These are phyloP conservation scores for Ranitomeya imitator DNA, from an alignment of 2,113 vertebrate genomes.

Conservation along the genomic window DNA sequence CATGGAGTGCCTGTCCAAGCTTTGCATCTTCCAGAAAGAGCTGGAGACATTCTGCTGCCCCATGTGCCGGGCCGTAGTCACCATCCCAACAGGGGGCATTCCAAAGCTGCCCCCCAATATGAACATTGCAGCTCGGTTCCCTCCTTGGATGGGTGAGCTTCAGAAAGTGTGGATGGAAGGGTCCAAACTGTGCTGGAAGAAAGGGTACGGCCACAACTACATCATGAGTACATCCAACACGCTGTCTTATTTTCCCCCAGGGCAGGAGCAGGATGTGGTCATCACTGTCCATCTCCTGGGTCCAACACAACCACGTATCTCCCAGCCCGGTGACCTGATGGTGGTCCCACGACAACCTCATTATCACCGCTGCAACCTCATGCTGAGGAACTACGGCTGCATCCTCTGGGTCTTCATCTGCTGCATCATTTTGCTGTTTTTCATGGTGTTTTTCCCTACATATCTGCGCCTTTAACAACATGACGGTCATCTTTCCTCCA, in stretches of 20 bases:
- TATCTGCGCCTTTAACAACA: background rate
- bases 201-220: background rate
- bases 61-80: slow-evolving; percentile 71
- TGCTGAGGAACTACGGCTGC: slow-evolving; percentile 27
- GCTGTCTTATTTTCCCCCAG: slow-evolving; percentile 15
- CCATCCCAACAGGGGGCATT: slow-evolving; percentile 72
- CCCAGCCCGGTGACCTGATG: background rate
- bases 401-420: slow-evolving; percentile 48
- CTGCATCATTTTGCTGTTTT: slow-evolving; percentile 33
- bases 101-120: slow-evolving; percentile 72
- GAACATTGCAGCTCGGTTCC: slow-evolving; percentile 71
- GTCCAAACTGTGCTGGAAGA: slow-evolving; percentile 53
- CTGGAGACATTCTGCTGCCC: slow-evolving; percentile 76
- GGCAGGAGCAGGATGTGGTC: slow-evolving; percentile 25
- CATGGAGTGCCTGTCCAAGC: slow-evolving; percentile 78
- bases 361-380: slow-evolving; percentile 13
- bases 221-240: slow-evolving; percentile 4
- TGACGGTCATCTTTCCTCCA: background rate
- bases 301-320: background rate
- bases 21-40: slow-evolving; percentile 73
- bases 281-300: slow-evolving; percentile 28
- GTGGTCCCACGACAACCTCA: background rate
- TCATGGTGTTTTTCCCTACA: slow-evolving; percentile 46
- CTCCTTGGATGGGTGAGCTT: slow-evolving; percentile 69
- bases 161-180: slow-evolving; percentile 53